Conservation (phyloP, 2,797 vertebrate genomes). For the Selene dorsalis region DNA sequence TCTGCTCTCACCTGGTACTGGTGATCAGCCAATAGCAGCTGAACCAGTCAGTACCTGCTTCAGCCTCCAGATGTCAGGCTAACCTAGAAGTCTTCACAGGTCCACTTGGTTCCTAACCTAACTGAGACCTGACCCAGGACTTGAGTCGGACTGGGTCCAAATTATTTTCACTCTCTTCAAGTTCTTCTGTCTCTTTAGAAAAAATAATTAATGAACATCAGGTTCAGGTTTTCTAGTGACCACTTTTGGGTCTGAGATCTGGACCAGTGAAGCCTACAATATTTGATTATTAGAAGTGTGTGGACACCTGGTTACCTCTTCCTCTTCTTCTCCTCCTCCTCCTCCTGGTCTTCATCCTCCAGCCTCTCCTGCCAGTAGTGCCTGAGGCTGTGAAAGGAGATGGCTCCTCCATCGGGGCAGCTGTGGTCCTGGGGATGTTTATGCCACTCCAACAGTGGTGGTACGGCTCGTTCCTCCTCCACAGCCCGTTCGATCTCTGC, state of each 20-base stretch:
- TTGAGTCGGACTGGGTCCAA: not conserved
- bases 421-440: constrained; percentile 75
- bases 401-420: constrained; percentile 45
- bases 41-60: not conserved
- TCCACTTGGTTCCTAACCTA: not conserved
- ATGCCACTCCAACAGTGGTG: constrained; percentile 77
- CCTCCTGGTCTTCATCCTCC: constrained; percentile 15
- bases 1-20: not conserved
- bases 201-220: too few species aligned
- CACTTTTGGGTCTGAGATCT: not conserved
- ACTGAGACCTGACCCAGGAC: not conserved
- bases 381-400: constrained; percentile 73
- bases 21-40: not conserved
- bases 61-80: not conserved
- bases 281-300: not conserved
- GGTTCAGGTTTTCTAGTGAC: not conserved
- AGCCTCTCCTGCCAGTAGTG: constrained; percentile 78
- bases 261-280: not conserved
- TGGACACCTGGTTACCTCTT: constrained; percentile 30
- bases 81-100: constrained; percentile 1
- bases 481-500: constrained; percentile 62
- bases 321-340: constrained; percentile 2
- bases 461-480: constrained; percentile 67
- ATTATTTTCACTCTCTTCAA: not conserved
- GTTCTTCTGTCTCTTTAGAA: not conserved